A percentile compares a stretch with the other conserved stretches of the same genome.
Evolutionary conservation across 2,113 vertebrate species (phyloP).

Genomic region (Butorides virescens): DNA sequence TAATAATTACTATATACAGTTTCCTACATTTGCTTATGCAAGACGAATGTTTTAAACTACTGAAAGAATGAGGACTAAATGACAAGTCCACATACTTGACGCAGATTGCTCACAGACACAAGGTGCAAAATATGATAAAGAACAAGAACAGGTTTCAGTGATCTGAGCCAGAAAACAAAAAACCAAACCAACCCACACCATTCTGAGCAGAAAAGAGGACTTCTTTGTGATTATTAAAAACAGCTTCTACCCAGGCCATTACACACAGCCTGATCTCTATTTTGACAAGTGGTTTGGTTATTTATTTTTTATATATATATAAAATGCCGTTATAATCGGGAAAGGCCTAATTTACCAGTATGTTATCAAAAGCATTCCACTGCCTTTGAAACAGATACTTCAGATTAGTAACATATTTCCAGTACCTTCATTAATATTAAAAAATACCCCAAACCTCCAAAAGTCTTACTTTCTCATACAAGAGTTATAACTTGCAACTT

Average conservation of each 20-base stretch:
- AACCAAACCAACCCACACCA: background rate
- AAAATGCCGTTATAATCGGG: background rate
- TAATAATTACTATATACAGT: background rate
- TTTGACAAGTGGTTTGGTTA: background rate
- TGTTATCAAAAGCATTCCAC: background rate
- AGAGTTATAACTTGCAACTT: background rate
- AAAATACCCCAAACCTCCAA: background rate
- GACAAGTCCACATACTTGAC: background rate
- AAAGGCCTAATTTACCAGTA: background rate
- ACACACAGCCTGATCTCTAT: background rate
- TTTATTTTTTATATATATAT: background rate
- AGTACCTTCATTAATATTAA: background rate
- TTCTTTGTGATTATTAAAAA: background rate
- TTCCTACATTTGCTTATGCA: background rate
- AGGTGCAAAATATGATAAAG: background rate
- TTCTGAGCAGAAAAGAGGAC: background rate
- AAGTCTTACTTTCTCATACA: background rate
- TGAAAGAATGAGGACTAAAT: background rate
- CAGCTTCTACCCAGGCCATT: background rate
- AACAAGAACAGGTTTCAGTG: slow-evolving; percentile 10
- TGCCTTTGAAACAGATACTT: background rate
- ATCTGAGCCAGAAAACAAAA: background rate
- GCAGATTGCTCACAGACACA: background rate
- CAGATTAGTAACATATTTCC: background rate
- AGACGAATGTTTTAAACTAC: background rate